Base-by-base conservation (phyloP, 2,888 invertebrate species). In the Zele albiditarsus region DNA sequence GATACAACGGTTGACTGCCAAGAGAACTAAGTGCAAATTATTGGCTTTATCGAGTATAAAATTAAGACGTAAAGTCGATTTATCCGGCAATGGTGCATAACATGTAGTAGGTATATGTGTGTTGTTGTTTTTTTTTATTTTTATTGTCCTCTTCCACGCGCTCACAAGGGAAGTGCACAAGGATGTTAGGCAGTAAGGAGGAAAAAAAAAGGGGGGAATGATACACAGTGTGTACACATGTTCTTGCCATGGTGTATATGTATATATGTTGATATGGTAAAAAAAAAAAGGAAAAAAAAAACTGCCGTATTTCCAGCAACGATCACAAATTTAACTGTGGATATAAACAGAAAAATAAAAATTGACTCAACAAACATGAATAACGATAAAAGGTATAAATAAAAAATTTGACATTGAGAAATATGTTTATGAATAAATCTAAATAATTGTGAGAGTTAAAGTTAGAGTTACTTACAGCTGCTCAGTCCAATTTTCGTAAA, bases 31-130 rank as follows among this genome's bases (percentile, higher is more conserved):
- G 53, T 33, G 69, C 77, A 79, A 85, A 85, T 85, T 84, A 86
- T 84, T 84, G 83, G 82, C 82, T 83, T 83, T 84, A 84, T 83
- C 83, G 83, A 81, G 84, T 85, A 85, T 86, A 83, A 85, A 87
- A 87, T 87, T 86, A 86, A 87, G 86, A 85, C 83, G 84, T 83
- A 82, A 69, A 70, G 66, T 66, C 33, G 23, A 74, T 69, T 74
- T 65, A 63, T 74, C 28, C 53, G 23, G n/a, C n/a, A 16, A 16
- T 46, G n/a, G 62, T 69, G 68, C 60, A 42, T 33, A 25, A 62
- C 58, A 5, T 62, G 27, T 66, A 20, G 28, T 63, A 42, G 38
- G 28, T 27, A 57, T 60, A 46, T n/a, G 46, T 16, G 46, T 14
- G 16, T 46, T 38, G 38, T n/a, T n/a, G 8, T 0, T 31, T 46